Conservation (phyloP, 1,140 invertebrate species). For the Procambarus clarkii region DNA sequence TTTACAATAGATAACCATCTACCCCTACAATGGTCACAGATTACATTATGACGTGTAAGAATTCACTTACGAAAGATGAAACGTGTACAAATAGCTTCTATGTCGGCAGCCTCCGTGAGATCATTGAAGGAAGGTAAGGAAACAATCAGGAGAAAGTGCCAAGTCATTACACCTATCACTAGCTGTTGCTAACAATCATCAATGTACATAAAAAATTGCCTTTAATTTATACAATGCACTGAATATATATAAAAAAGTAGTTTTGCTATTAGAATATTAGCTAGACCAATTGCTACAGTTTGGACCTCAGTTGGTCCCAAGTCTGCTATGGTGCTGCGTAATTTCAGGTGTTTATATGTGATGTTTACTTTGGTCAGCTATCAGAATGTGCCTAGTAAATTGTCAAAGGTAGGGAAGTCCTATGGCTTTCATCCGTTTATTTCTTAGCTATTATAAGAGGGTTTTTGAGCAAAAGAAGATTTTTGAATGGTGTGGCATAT, state of each 20-base stretch:
- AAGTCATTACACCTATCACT: not conserved
- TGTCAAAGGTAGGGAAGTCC: not conserved
- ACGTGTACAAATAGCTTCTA: too few species aligned
- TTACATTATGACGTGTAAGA: too few species aligned
- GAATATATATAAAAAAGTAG: not conserved
- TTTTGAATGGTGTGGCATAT: not conserved
- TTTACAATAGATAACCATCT: too few species aligned
- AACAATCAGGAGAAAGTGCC: too few species aligned
- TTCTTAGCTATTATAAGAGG: not conserved
- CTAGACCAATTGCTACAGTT: too few species aligned
- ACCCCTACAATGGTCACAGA: too few species aligned
- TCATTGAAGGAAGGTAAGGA: too few species aligned
- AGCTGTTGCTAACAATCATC: not conserved
- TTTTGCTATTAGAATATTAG: too few species aligned
- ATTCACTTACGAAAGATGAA: too few species aligned
- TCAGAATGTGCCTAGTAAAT: not conserved
- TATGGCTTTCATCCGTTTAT: not conserved
- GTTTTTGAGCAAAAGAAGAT: not conserved
- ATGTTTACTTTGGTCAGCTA: not conserved
- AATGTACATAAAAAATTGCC: not conserved
- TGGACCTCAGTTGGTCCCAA: slow-evolving; percentile 60
- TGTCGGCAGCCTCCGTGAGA: too few species aligned
- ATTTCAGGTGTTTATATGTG: slow-evolving; percentile 45
- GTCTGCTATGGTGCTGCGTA: slow-evolving; percentile 60
- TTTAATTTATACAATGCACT: not conserved